Base-by-base conservation (phyloP, 1,140 invertebrate genomes). In the Drosophila seguyi region DNA sequence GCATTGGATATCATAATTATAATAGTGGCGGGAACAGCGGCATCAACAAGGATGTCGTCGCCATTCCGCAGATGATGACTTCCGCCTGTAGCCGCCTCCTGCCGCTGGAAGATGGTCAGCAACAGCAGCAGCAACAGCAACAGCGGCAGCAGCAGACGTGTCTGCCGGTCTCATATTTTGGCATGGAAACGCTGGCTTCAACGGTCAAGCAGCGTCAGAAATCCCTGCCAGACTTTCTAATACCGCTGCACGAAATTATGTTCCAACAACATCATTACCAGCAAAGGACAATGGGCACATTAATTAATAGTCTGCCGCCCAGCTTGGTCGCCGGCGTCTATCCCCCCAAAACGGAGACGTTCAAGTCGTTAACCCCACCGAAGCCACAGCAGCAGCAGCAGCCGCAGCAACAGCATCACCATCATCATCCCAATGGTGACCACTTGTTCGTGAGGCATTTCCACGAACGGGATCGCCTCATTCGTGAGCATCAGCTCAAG, bases 401-500 rank as follows among this genome's bases (percentile, higher is more conserved):
- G 31, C 74, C 63, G n/a, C 75, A 79, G 6, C 75, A 75, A 11
- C 72, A 71, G 6, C 48, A 67, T 2, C 36, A 31, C 13, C 60
- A 36, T 63, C 69, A 73, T 31, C 62, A 56, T 16, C 68, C 60
- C 74, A 80, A 80, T 63, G 81, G 81, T 52, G 91, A 92, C 16
- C 91, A 92, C 57, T 61, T 81, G 47, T 92, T 92, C 69, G 91
- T 92, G 27, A 83, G 76, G 47, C 90, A 92, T 52, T 92, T 92
- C 57, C 91, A 92, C 75, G 91, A 92, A 82, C 76, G 91, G 45
- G 91, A 92, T 88, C 91, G 91, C 42, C 91, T 88, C 45, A 92
- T 92, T 79, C 91, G 91, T 67, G 91, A 91, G 47, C 91, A 92
- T 71, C 91, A 92, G 65, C 75, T 92, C 55, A 90, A 92, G 50